Evolutionary conservation across 2,888 invertebrate genomes (phyloP).

Genomic region (Eugnorisma glareosa): DNA sequence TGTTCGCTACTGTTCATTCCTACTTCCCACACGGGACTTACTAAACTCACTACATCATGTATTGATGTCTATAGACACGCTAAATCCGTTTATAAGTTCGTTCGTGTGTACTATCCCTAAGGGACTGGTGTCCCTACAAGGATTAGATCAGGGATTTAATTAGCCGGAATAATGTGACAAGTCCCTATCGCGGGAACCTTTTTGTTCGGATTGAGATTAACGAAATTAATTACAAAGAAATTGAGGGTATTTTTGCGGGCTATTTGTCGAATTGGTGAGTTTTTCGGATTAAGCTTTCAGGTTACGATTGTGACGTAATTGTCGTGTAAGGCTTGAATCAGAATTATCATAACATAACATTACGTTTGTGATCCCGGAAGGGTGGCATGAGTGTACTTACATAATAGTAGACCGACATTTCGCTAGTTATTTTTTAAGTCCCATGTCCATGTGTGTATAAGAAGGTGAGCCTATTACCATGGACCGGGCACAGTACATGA

Average conservation of each 20-base stretch:
- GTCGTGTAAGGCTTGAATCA: background rate
- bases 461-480: background rate
- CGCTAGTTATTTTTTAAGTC: too few species aligned
- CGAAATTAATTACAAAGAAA: slow-evolving; percentile 55
- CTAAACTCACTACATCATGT: slow-evolving; percentile 19
- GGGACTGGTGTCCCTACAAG: slow-evolving; percentile 46
- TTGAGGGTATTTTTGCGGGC: slow-evolving; percentile 8
- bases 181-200: slow-evolving; percentile 41
- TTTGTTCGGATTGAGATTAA: slow-evolving; percentile 55
- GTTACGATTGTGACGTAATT: background rate
- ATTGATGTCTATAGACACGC: slow-evolving; percentile 17
- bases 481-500: background rate
- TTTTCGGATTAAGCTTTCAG: background rate
- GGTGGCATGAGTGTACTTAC: too few species aligned
- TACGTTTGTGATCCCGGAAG: too few species aligned
- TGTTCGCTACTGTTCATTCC: background rate
- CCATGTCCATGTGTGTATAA: too few species aligned
- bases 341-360: background rate
- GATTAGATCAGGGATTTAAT: slow-evolving; percentile 62
- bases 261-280: background rate
- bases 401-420: background rate
- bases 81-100: slow-evolving; percentile 46
- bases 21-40: background rate
- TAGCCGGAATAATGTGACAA: slow-evolving; percentile 63
- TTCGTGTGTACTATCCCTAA: slow-evolving; percentile 34